phyloP scores from a whole-genome alignment of 1,140 invertebrate genomes.

The Sarcophaga peregrina region DNA sequence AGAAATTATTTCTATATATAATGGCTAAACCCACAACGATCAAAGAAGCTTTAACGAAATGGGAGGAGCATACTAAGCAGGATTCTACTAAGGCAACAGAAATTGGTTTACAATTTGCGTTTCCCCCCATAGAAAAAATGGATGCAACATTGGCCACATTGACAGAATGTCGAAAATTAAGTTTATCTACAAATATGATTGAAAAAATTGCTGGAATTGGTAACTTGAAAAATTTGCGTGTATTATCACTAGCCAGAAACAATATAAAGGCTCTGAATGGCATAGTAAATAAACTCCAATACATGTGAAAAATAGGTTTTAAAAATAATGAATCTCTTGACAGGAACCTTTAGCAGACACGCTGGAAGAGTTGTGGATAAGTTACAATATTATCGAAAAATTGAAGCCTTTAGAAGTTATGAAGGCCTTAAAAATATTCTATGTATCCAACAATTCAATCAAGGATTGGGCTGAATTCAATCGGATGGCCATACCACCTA shows the following conservation, averaged over 20 bases:
- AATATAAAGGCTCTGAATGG: constrained; percentile 90
- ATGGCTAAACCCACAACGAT: constrained; percentile 71
- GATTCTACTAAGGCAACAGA: constrained; percentile 77
- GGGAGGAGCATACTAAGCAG: constrained; percentile 82
- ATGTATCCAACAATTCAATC: constrained; percentile 89
- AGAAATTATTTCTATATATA: background rate
- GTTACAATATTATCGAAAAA: constrained; percentile 94
- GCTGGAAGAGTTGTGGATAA: constrained; percentile 92
- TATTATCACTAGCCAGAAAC: constrained; percentile 89
- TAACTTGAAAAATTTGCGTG: constrained; percentile 83
- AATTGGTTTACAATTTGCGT: constrained; percentile 82
- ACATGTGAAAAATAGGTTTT: background rate
- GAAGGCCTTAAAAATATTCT: constrained; percentile 84
- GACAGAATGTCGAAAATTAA: constrained; percentile 81
- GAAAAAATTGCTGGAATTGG: constrained; percentile 86
- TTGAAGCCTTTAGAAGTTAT: constrained; percentile 86
- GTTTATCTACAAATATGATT: constrained; percentile 92
- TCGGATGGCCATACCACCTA: constrained; percentile 70
- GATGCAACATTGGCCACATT: constrained; percentile 75
- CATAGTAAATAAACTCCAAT: constrained; percentile 69
- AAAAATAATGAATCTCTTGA: background rate
- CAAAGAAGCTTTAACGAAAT: constrained; percentile 82
- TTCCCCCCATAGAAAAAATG: constrained; percentile 86
- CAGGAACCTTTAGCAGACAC: constrained; percentile 86
- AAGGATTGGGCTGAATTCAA: constrained; percentile 90